Percentiles rank a stretch among this genome's conserved stretches.
Conservation (phyloP, 2,113 vertebrate genomes). For the Syngnathus typhle region DNA sequence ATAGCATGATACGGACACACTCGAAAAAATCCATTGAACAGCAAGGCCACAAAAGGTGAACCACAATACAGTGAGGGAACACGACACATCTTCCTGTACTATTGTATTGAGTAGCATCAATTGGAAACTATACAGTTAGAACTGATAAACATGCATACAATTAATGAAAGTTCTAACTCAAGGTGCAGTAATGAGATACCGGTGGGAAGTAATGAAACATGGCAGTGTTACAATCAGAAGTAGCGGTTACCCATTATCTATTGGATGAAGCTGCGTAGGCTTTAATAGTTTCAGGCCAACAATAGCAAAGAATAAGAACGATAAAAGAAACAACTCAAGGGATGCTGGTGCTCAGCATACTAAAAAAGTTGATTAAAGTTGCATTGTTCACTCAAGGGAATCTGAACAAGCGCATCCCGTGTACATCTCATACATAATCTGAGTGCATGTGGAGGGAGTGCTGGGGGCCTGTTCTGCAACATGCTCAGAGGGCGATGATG, state of each 20-base stretch:
- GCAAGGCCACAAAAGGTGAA: too few species aligned
- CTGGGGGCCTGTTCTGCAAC: constrained; percentile 52
- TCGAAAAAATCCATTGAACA: too few species aligned
- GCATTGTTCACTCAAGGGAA: constrained; percentile 24
- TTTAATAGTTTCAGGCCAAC: background rate
- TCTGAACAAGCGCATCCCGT: constrained; percentile 16
- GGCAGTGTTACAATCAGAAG: background rate
- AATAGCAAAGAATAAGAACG: constrained; percentile 10
- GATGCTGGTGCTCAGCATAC: background rate
- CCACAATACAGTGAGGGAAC: too few species aligned
- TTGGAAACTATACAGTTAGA: background rate
- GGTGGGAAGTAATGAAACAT: too few species aligned
- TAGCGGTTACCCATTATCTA: background rate
- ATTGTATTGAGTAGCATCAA: background rate
- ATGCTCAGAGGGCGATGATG: constrained; percentile 52
- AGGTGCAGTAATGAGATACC: background rate
- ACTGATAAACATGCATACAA: background rate
- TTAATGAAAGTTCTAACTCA: background rate
- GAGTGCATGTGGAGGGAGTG: constrained; percentile 44
- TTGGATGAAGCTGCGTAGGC: constrained; percentile 1
- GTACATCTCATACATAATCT: constrained; percentile 28
- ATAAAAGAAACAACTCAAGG: constrained; percentile 25
- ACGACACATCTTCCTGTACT: too few species aligned
- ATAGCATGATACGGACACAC: too few species aligned
- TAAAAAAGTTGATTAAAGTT: constrained; percentile 43